Evolutionary conservation across 2,888 invertebrate species (phyloP).

Genomic region (Dromius quadrimaculatus): DNA sequence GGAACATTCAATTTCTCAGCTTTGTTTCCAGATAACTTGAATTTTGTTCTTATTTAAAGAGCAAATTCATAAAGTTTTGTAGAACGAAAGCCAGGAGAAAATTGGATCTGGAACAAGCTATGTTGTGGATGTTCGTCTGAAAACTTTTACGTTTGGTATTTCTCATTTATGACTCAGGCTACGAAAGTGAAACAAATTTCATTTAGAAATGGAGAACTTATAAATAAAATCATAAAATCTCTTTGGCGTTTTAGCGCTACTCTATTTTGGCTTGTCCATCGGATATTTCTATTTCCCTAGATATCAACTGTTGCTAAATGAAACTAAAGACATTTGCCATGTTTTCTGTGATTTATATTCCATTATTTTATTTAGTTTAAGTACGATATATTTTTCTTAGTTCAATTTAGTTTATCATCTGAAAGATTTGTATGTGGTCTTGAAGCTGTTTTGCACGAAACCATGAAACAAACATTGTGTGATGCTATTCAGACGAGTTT

Average conservation of each 20-base stretch:
- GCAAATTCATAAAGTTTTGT: not conserved
- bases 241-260: constrained; percentile 25
- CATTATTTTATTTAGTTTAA: not conserved
- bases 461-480: too few relatives aligned
- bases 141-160: constrained; percentile 31
- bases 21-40: not conserved
- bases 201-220: constrained; percentile 32
- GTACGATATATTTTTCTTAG: not conserved
- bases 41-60: constrained; percentile 13
- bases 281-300: not conserved
- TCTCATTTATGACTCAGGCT: constrained; percentile 37
- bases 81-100: constrained; percentile 17
- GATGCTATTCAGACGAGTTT: too few relatives aligned
- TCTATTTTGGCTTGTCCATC: constrained; percentile 27
- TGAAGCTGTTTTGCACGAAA: too few relatives aligned
- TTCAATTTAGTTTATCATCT: too few relatives aligned
- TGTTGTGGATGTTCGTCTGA: not conserved
- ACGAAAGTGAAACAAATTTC: constrained; percentile 43
- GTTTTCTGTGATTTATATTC: constrained; percentile 10
- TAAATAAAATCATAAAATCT: constrained; percentile 43
- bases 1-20: not conserved
- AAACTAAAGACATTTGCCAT: not conserved
- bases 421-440: too few relatives aligned
- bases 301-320: constrained; percentile 28
- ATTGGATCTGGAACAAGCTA: constrained; percentile 19